These are phyloP conservation scores for Maccullochella peelii DNA, from an alignment of 2,113 vertebrate species.

Conservation along the genomic window DNA sequence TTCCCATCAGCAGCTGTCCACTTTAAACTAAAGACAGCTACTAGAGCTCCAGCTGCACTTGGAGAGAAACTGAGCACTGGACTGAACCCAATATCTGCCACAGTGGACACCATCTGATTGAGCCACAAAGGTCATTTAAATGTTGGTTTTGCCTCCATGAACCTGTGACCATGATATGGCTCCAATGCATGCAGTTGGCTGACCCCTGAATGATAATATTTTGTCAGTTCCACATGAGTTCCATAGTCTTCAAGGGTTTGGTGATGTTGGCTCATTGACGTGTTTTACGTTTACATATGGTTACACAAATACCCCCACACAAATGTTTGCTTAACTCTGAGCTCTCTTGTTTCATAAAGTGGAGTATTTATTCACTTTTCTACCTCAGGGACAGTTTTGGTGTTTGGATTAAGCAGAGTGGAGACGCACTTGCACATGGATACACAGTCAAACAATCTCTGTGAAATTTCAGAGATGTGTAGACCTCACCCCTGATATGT, in stretches of 20 bases:
- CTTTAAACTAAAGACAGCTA: neutral
- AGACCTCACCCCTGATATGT: neutral
- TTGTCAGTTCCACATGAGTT: constrained; percentile 13
- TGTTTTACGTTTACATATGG: constrained; percentile 21
- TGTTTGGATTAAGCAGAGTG: constrained; percentile 4
- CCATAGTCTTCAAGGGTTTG: constrained; percentile 10
- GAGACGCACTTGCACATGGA: neutral
- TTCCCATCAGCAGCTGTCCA: neutral
- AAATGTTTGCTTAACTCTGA: constrained; percentile 17
- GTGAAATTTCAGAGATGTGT: constrained; percentile 1
- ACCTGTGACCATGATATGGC: neutral
- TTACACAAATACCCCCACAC: neutral
- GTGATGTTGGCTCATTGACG: constrained; percentile 3
- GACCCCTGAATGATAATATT: constrained; percentile 31
- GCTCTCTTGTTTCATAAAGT: constrained; percentile 4
- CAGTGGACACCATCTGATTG: neutral
- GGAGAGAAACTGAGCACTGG: neutral
- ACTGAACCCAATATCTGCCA: neutral
- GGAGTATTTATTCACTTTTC: neutral
- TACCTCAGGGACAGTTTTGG: constrained; percentile 1
- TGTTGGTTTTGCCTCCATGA: neutral
- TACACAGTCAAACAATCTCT: constrained; percentile 3
- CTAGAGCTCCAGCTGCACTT: neutral
- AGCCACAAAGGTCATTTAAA: constrained; percentile 19
- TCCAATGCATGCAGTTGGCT: neutral